phyloP scores from a whole-genome alignment of 2,797 vertebrate genomes.

The Alauda arvensis region DNA sequence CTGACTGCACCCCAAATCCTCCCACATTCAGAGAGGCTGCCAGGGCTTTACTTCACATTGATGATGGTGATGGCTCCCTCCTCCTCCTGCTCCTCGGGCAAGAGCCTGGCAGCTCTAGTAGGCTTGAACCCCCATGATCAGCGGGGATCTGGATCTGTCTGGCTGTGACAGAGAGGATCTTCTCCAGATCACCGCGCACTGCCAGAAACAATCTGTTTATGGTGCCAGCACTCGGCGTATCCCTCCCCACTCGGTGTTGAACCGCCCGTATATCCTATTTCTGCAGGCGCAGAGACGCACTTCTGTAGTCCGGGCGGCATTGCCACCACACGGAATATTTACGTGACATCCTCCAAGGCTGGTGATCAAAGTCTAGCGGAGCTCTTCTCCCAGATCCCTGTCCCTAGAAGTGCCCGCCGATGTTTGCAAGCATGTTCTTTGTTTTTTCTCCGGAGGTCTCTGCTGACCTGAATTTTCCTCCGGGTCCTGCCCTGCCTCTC shows the following conservation, averaged over 20 bases:
- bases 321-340: background rate
- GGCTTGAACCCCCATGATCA: background rate
- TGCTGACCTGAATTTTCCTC: slow-evolving; percentile 7
- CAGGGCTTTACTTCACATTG: background rate
- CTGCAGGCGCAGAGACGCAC: background rate
- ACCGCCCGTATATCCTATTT: background rate
- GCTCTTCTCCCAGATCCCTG: background rate
- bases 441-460: background rate
- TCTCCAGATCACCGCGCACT: background rate
- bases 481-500: background rate
- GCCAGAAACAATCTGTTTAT: slow-evolving; percentile 46
- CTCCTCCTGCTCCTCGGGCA: background rate
- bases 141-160: background rate
- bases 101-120: background rate
- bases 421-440: background rate
- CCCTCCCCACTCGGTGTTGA: background rate
- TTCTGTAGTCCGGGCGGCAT: background rate
- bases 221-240: background rate
- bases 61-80: background rate
- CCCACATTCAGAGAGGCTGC: background rate
- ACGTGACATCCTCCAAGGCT: background rate
- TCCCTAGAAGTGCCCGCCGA: accelerated
- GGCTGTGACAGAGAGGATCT: background rate
- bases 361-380: background rate
- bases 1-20: background rate